These are phyloP conservation scores for Cosmia trapezina DNA, from an alignment of 2,888 invertebrate species.

Conservation along the genomic window DNA sequence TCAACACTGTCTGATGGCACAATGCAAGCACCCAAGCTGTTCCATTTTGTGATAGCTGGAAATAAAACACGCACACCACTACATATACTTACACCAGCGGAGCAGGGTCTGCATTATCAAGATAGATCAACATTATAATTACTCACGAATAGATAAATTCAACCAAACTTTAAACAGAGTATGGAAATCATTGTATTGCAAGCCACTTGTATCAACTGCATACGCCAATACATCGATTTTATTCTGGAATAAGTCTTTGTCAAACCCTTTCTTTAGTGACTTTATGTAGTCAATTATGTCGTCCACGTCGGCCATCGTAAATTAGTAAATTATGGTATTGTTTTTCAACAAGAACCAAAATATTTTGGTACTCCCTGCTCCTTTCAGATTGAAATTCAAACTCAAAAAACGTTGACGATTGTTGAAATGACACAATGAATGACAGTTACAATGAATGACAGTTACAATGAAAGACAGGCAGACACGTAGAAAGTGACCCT, in stretches of 20 bases:
- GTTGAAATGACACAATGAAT: not conserved
- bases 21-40: conserved; percentile 81
- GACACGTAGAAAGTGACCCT: no score
- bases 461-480: no score
- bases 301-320: conserved; percentile 80
- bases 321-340: not conserved
- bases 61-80: conserved; percentile 28
- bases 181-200: conserved; percentile 83
- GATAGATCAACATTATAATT: not conserved
- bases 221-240: conserved; percentile 83
- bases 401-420: conserved; percentile 29
- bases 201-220: conserved; percentile 78
- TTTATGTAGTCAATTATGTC: conserved; percentile 86
- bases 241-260: conserved; percentile 84
- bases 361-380: conserved; percentile 13
- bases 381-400: conserved; percentile 42
- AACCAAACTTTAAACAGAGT: conserved; percentile 87
- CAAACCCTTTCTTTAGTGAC: conserved; percentile 84
- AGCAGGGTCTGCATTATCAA: not conserved
- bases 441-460: no score
- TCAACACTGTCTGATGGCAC: conserved; percentile 81
- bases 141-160: conserved; percentile 87
- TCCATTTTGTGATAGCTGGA: conserved; percentile 86
- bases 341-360: conserved; percentile 1
- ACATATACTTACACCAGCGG: not conserved